A percentile compares a stretch with the other conserved stretches of the same genome.
Evolutionary conservation across 2,113 vertebrate species (phyloP).

Genomic region (Cynocephalus volans): DNA sequence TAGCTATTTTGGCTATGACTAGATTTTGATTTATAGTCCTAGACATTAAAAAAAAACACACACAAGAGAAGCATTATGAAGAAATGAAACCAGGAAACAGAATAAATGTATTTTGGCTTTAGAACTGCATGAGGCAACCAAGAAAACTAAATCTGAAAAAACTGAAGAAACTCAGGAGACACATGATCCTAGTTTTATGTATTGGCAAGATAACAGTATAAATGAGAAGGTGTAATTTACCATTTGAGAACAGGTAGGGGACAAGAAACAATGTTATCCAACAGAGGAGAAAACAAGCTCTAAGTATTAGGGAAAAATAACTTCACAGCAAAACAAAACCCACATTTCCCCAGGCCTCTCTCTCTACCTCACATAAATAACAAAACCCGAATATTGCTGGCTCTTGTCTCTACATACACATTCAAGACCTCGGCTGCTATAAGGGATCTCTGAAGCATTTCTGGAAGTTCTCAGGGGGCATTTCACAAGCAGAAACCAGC

Average conservation of each 20-base stretch:
- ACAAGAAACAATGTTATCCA: not conserved
- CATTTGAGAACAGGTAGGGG: conserved; percentile 50
- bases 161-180: not conserved
- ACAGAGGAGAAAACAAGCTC: not conserved
- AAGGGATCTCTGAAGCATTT: conserved; percentile 4
- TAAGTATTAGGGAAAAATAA: conserved; percentile 47
- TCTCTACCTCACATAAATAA: not conserved
- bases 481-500: not conserved
- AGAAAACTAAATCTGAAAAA: conserved; percentile 61
- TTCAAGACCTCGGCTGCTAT: not conserved
- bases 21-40: conserved; percentile 65
- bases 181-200: conserved; percentile 55
- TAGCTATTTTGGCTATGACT: conserved; percentile 40
- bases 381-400: not conserved
- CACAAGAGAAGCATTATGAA: conserved; percentile 38
- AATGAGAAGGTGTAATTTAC: conserved; percentile 66
- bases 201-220: conserved; percentile 51
- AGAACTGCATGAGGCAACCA: conserved; percentile 37
- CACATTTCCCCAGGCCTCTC: not conserved
- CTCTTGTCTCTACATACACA: not conserved
- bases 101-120: conserved; percentile 58
- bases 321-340: conserved; percentile 15
- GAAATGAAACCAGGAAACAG: conserved; percentile 56
- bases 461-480: not conserved
- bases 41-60: conserved; percentile 7